Evolutionary conservation across 2,797 vertebrate genomes (phyloP).

Genomic region (Alfaro cultratus): DNA sequence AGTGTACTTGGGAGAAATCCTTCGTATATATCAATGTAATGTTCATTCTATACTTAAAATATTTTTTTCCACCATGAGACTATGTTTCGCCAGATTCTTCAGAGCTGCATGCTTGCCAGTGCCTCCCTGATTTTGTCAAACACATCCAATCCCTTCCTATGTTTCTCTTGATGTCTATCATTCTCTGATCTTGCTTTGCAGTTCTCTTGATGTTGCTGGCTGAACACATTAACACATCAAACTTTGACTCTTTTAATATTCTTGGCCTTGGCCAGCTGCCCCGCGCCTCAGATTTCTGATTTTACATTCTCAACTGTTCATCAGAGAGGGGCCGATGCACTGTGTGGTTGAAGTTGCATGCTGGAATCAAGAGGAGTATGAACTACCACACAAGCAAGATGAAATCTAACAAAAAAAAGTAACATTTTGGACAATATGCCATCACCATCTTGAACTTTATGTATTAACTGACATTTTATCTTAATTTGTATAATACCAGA

Average conservation of each 20-base stretch:
- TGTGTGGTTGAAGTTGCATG: conserved; percentile 19
- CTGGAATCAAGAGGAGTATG: background rate
- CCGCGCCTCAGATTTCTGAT: conserved; percentile 37
- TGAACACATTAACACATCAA: conserved; percentile 63
- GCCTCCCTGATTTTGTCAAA: conserved; percentile 8
- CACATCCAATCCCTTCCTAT: conserved; percentile 10
- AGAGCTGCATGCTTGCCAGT: background rate
- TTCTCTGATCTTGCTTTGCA: conserved; percentile 31
- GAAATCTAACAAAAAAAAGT: background rate
- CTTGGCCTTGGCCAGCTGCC: conserved; percentile 48
- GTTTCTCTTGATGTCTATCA: conserved; percentile 35
- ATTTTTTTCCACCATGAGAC: background rate
- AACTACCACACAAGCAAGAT: conserved; percentile 15
- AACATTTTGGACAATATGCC: background rate
- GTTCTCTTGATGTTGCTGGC: conserved; percentile 56
- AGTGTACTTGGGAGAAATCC: background rate
- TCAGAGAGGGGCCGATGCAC: conserved; percentile 23
- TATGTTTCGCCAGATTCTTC: background rate
- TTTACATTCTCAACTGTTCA: conserved; percentile 51
- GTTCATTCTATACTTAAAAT: background rate
- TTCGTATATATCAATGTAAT: background rate
- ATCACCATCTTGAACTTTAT: background rate
- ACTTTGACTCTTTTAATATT: conserved; percentile 59
- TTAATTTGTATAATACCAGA: background rate
- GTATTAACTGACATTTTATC: background rate